A percentile compares a stretch with the other conserved stretches of the same genome.
Conservation (phyloP, 2,797 vertebrate species). For the Scolopax bukidnonensis region DNA sequence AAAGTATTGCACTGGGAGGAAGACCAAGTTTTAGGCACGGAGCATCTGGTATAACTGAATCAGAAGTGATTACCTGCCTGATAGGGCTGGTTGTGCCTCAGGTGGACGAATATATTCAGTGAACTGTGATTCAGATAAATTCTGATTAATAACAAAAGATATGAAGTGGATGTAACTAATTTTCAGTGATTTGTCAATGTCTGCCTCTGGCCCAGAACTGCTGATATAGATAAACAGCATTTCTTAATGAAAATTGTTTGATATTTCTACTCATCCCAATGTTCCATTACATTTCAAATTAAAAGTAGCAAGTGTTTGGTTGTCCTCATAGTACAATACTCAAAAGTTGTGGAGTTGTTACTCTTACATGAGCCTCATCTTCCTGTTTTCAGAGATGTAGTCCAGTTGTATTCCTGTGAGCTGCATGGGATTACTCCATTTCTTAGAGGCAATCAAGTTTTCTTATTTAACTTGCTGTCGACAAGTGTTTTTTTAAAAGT, state of each 20-base stretch:
- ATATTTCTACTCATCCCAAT: background rate
- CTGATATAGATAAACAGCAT: background rate
- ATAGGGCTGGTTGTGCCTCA: background rate
- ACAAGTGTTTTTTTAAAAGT: conserved; percentile 80
- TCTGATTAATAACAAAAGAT: background rate
- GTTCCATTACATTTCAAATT: background rate
- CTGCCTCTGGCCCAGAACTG: accelerated
- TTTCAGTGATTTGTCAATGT: background rate
- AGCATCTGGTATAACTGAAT: background rate
- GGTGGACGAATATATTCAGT: background rate
- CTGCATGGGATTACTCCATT: conserved; percentile 77
- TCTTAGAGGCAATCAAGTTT: conserved; percentile 69
- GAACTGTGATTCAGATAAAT: background rate
- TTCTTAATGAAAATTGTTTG: background rate
- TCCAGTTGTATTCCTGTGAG: conserved; percentile 76
- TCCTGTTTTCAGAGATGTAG: background rate
- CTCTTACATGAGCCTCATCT: background rate
- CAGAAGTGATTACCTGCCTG: background rate
- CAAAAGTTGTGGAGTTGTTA: background rate
- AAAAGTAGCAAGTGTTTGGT: background rate
- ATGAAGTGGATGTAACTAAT: background rate
- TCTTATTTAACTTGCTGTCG: conserved; percentile 78
- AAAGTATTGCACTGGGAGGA: background rate
- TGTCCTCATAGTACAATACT: background rate
- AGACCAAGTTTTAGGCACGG: background rate